These are phyloP conservation scores for Eupithecia subfuscata DNA, from an alignment of 2,888 invertebrate species.

Conservation along the genomic window DNA sequence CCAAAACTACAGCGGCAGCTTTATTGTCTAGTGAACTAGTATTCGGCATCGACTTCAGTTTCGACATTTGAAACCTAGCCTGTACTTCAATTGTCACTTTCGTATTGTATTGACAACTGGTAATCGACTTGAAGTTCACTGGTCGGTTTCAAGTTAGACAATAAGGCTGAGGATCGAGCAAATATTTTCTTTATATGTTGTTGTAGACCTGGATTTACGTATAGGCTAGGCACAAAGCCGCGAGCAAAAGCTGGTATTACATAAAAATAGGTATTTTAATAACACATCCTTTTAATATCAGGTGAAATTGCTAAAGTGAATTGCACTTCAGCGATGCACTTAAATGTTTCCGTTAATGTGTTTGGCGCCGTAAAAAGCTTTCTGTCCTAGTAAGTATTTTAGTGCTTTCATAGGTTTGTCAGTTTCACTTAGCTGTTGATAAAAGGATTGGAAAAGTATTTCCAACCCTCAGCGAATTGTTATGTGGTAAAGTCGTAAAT, in stretches of 20 bases:
- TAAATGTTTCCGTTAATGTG: constrained; percentile 2
- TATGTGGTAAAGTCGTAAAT: neutral
- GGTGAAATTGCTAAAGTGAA: neutral
- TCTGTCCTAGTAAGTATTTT: constrained; percentile 8
- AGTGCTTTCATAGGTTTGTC: constrained; percentile 1
- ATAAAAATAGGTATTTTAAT: neutral
- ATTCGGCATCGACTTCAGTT: too few species aligned
- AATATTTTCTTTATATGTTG: too few species aligned
- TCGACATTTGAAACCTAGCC: too few species aligned
- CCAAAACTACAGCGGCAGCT: too few species aligned
- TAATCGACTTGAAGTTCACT: too few species aligned
- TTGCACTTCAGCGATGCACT: constrained; percentile 7
- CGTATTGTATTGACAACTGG: too few species aligned
- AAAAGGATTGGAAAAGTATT: neutral
- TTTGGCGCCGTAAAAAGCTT: constrained; percentile 18
- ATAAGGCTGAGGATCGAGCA: too few species aligned
- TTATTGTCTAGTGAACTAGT: too few species aligned
- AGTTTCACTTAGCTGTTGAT: constrained; percentile 1
- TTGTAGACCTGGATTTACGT: too few species aligned
- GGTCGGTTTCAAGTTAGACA: too few species aligned
- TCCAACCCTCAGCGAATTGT: neutral
- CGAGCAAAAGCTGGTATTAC: neutral
- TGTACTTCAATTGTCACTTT: too few species aligned
- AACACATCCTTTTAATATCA: neutral
- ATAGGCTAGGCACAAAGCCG: too few species aligned